Evolutionary conservation across 1,140 invertebrate species (phyloP), one percentile per base, ranked within the genome.

Genomic region (Hyles euphorbiae): DNA sequence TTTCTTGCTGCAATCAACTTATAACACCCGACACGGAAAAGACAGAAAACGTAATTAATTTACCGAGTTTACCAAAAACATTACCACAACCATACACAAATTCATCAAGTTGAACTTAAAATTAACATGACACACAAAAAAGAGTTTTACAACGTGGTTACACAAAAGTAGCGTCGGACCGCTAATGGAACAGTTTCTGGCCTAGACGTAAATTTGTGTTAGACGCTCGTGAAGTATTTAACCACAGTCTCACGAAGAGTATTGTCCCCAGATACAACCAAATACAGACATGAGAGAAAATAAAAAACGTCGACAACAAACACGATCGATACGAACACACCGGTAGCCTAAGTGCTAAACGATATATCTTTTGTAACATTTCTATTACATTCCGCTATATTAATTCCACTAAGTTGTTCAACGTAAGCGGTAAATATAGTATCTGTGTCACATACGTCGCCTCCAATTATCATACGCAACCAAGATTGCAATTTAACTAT

Each of bases 171-270:
- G 58, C 77, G 65, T 54, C 32, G 50, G 43, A 34, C 44, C 63
- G 76, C 61, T 79, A 79, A 76, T 67, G 56, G 58, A 54, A 59
- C 58, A 60, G 61, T 65, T 66, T 74, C 57, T 50, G 43, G 48
- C 44, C 53, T 57, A 62, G 54, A 45, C 56, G 67, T 68, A 62
- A 75, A 75, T 75, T 68, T 54, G 34, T 64, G 61, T 54, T 68
- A 71, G 53, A 56, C 49, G 68, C 56, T 62, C 58, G 48, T 50
- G 48, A 46, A 53, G 47, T 49, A 49, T 61, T 64, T 34, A 58
- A 68, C 64, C 43, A 54, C 43, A 48, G 9, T 52, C 50, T 59
- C 61, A 63, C 57, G n/a, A 34, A 68, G 54, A 49, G 54, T 46
- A 68, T 59, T 65, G 68, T 65, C 58, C 66, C 55, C 60, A 63